Conservation (phyloP, 2,888 invertebrate species). For the Dryomyza anilis region DNA sequence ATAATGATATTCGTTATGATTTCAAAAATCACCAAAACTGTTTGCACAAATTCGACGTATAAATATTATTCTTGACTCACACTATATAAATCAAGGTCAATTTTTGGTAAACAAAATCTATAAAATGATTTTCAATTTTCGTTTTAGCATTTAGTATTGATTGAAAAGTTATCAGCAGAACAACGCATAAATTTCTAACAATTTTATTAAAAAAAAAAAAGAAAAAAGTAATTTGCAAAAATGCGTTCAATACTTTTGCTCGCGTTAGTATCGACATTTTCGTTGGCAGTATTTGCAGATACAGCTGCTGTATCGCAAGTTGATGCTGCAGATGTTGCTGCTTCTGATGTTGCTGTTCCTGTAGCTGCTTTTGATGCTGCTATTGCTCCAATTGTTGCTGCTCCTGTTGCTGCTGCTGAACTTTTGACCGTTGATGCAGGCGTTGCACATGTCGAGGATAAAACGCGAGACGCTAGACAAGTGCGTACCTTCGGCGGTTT, state of each 20-base stretch:
- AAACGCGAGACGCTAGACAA: slow-evolving; percentile 33
- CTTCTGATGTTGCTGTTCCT: not conserved
- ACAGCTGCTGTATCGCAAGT: not conserved
- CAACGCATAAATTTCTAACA: not conserved
- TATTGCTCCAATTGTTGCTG: too few relatives aligned
- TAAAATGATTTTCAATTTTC: too few relatives aligned
- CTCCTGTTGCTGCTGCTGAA: not conserved
- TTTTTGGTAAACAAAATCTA: too few relatives aligned
- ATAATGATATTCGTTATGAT: too few relatives aligned
- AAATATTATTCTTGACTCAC: too few relatives aligned
- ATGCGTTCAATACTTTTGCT: too few relatives aligned
- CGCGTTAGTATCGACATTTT: too few relatives aligned
- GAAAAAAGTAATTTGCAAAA: not conserved
- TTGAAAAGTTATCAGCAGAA: not conserved
- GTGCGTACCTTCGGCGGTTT: not conserved
- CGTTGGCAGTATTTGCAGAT: too few relatives aligned
- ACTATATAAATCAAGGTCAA: too few relatives aligned
- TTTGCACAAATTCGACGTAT: too few relatives aligned
- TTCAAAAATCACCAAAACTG: too few relatives aligned
- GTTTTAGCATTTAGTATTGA: too few relatives aligned
- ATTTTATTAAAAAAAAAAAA: not conserved
- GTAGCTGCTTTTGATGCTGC: not conserved
- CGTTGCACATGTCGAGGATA: slow-evolving; percentile 15
- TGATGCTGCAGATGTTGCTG: not conserved
- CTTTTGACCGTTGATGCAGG: slow-evolving; percentile 37